phyloP scores from a whole-genome alignment of 1,140 invertebrate genomes.

The Hyposmocoma kahamanoa region DNA sequence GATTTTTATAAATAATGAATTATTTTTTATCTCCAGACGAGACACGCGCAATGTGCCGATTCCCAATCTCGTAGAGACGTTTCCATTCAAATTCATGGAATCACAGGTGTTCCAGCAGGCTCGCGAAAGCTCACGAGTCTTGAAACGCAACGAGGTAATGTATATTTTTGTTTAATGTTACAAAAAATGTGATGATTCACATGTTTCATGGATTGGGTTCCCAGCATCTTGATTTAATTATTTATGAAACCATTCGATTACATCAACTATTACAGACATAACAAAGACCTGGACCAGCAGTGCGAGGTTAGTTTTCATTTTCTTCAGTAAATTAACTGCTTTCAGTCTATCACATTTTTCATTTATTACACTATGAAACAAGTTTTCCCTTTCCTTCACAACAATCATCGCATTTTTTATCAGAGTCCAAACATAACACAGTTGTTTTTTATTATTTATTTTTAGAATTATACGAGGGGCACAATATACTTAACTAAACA shows the following conservation, averaged over 20 bases:
- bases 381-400: slow-evolving; percentile 39
- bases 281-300: not conserved
- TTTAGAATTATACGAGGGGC: too few relatives aligned
- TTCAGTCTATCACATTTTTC: not conserved
- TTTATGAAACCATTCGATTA: not conserved
- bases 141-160: slow-evolving; percentile 38
- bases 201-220: not conserved
- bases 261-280: not conserved
- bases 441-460: too few relatives aligned
- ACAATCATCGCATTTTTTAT: slow-evolving; percentile 60
- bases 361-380: not conserved
- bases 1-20: too few relatives aligned
- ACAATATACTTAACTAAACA: too few relatives aligned
- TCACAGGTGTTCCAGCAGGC: slow-evolving; percentile 70
- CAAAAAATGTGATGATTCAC: not conserved
- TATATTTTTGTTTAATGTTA: slow-evolving; percentile 28
- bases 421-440: slow-evolving; percentile 10
- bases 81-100: slow-evolving; percentile 75
- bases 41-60: slow-evolving; percentile 72
- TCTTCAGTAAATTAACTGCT: not conserved
- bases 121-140: slow-evolving; percentile 65
- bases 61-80: slow-evolving; percentile 73
- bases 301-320: not conserved
- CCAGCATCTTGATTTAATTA: not conserved
- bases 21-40: slow-evolving; percentile 43